Evolutionary conservation across 2,797 vertebrate genomes (phyloP).

Genomic region (Pterois miles): DNA sequence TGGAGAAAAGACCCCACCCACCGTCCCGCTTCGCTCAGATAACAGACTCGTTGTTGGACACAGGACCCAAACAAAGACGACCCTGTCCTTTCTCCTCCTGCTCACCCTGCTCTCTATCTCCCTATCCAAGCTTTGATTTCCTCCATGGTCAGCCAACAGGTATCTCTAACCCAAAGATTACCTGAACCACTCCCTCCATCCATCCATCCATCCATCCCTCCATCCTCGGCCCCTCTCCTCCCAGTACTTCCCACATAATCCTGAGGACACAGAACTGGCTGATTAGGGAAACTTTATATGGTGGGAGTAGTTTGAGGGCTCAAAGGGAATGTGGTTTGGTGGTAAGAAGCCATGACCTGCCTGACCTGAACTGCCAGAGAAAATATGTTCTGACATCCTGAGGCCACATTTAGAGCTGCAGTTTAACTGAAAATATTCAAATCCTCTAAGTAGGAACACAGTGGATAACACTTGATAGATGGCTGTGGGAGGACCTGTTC

Average conservation of each 20-base stretch:
- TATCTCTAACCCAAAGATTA: slow-evolving; percentile 76
- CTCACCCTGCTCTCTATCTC: slow-evolving; percentile 53
- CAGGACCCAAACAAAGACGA: slow-evolving; percentile 81
- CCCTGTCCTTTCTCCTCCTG: slow-evolving; percentile 77
- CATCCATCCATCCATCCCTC: slow-evolving; percentile 38
- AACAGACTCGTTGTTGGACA: slow-evolving; percentile 81
- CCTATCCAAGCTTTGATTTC: slow-evolving; percentile 82
- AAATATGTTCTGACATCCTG: neutral
- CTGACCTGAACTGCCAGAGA: neutral
- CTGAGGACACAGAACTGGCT: slow-evolving; percentile 63
- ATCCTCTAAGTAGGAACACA: neutral
- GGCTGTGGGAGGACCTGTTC: neutral
- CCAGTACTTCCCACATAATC: slow-evolving; percentile 61
- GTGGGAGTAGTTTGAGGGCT: slow-evolving; percentile 60
- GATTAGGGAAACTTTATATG: slow-evolving; percentile 76
- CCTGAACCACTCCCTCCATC: slow-evolving; percentile 61
- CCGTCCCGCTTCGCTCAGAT: slow-evolving; percentile 66
- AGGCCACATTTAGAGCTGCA: neutral
- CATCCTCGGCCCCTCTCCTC: slow-evolving; percentile 45
- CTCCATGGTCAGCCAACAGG: slow-evolving; percentile 70
- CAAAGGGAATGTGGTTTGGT: slow-evolving; percentile 50
- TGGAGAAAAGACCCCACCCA: slow-evolving; percentile 75
- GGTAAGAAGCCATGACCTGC: slow-evolving; percentile 20
- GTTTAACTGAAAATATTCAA: neutral
- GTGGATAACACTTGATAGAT: neutral